These are phyloP conservation scores for Pantherophis alleghaniensis DNA, from an alignment of 2,797 vertebrate genomes.

Conservation along the genomic window DNA sequence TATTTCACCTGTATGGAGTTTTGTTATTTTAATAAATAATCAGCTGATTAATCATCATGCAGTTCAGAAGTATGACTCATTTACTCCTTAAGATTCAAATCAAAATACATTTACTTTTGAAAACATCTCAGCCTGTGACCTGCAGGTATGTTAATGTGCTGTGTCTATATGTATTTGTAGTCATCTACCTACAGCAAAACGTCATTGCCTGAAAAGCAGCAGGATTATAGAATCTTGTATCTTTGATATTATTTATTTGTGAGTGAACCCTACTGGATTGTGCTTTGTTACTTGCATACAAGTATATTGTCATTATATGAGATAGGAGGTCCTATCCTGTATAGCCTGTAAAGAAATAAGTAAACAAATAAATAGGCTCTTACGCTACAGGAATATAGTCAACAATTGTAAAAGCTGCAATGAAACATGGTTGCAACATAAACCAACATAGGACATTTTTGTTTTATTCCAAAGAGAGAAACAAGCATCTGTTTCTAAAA, in stretches of 20 bases:
- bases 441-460: neutral
- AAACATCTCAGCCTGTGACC: neutral
- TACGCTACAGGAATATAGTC: neutral
- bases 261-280: neutral
- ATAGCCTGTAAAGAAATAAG: neutral
- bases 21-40: neutral
- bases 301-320: neutral
- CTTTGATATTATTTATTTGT: neutral
- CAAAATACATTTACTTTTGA: neutral
- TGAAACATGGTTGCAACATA: neutral
- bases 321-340: neutral
- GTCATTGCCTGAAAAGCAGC: neutral
- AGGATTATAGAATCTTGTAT: neutral
- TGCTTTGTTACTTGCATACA: neutral
- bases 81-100: neutral
- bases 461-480: neutral
- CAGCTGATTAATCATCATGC: neutral
- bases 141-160: neutral
- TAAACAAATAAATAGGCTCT: neutral
- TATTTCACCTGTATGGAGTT: neutral
- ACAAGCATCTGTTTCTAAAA: neutral
- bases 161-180: neutral
- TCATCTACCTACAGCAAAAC: neutral
- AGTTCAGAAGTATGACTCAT: neutral
- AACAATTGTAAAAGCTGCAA: neutral